phyloP scores from a whole-genome alignment of 2,797 vertebrate species.

The Garrulus glandarius region DNA sequence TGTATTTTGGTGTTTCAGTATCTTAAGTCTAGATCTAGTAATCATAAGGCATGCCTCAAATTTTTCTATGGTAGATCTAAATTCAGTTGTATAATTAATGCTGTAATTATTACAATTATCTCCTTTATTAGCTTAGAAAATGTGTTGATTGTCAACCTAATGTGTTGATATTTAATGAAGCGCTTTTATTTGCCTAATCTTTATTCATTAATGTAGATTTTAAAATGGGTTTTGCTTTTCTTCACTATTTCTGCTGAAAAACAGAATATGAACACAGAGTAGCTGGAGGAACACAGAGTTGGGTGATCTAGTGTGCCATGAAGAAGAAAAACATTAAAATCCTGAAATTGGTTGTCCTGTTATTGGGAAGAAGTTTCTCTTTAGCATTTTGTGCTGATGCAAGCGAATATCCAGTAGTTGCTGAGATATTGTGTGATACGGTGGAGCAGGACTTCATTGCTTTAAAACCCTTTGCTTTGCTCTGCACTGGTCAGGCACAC shows the following conservation, averaged over 20 bases:
- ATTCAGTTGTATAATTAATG: neutral
- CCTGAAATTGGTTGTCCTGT: neutral
- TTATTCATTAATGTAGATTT: constrained; percentile 9
- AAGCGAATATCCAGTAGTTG: accelerated
- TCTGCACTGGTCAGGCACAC: neutral
- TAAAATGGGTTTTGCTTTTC: neutral
- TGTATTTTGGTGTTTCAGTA: neutral
- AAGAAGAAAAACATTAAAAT: neutral
- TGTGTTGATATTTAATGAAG: constrained; percentile 14
- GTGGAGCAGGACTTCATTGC: neutral
- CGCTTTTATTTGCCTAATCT: neutral
- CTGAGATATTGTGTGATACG: neutral
- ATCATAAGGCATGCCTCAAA: neutral
- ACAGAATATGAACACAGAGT: neutral
- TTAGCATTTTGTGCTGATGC: neutral
- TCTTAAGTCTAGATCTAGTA: neutral
- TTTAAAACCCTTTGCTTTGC: neutral
- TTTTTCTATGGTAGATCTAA: neutral
- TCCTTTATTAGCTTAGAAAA: constrained; percentile 33
- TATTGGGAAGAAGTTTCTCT: neutral
- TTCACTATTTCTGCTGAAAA: neutral
- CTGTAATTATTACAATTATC: neutral
- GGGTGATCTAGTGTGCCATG: neutral
- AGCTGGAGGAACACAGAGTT: neutral
- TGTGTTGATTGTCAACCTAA: neutral